phyloP scores from a whole-genome alignment of 2,113 vertebrate genomes.

The Anhinga rufa region DNA sequence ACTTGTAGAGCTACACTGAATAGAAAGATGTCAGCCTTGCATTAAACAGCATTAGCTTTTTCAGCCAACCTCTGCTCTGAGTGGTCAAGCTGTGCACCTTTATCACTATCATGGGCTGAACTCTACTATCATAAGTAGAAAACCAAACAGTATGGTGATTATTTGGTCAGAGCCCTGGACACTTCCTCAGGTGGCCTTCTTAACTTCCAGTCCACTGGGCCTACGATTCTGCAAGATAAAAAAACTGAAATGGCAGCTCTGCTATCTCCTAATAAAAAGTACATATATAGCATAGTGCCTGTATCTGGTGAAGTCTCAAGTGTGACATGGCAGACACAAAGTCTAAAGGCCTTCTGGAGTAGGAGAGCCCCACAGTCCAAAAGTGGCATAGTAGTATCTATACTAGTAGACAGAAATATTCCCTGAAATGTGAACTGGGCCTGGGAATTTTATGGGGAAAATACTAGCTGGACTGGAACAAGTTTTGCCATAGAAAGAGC shows the following conservation, averaged over 20 bases:
- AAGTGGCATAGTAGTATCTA: not conserved
- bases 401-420: not conserved
- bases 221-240: not conserved
- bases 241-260: not conserved
- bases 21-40: not conserved
- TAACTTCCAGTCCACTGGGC: not conserved
- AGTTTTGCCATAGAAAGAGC: not conserved
- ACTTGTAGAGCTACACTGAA: not conserved
- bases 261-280: not conserved
- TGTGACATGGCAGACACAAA: not conserved
- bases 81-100: not conserved
- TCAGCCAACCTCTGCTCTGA: not conserved
- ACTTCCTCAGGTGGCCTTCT: not conserved
- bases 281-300: not conserved
- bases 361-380: not conserved
- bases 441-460: not conserved
- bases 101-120: not conserved
- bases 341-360: not conserved
- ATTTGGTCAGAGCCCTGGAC: not conserved
- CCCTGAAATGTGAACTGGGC: not conserved
- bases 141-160: not conserved
- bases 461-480: not conserved
- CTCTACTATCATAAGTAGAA: not conserved
- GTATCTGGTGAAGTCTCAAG: not conserved
- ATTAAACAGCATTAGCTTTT: not conserved